Evolutionary conservation across 2,113 vertebrate genomes (phyloP).

Genomic region (Chaenocephalus aceratus): DNA sequence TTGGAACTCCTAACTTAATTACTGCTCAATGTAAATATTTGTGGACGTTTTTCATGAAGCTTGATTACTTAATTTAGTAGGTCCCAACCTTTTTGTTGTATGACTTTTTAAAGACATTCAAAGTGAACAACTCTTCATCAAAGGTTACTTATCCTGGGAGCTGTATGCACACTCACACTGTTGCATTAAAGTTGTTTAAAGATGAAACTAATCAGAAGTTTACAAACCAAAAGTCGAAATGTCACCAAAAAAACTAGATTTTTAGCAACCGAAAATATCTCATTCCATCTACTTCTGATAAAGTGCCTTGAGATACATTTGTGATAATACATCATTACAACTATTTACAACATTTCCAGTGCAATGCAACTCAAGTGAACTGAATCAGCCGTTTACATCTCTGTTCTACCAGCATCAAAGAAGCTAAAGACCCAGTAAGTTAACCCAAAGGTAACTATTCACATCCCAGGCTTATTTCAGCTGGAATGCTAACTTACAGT

Average conservation of each 20-base stretch:
- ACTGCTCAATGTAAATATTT: not conserved
- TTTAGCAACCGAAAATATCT: not conserved
- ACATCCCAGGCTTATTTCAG: conserved; percentile 13
- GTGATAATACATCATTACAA: not conserved
- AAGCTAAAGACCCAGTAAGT: not conserved
- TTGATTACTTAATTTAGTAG: not conserved
- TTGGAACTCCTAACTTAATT: not conserved
- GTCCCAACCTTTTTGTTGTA: not conserved
- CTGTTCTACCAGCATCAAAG: conserved; percentile 4
- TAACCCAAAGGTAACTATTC: conserved; percentile 10
- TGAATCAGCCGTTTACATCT: not conserved
- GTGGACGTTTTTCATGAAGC: not conserved
- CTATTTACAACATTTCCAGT: too few relatives aligned
- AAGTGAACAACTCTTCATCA: not conserved
- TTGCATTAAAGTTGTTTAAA: not conserved
- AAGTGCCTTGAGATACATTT: too few relatives aligned
- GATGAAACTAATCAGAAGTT: not conserved
- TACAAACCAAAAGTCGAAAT: not conserved
- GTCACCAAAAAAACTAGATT: not conserved
- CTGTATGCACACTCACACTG: not conserved
- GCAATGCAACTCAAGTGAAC: not conserved
- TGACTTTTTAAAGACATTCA: not conserved
- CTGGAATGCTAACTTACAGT: conserved; percentile 18
- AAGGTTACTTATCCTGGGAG: not conserved
- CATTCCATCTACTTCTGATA: too few relatives aligned